Conservation (phyloP, 2,888 invertebrate genomes). For the Apoderus coryli region DNA sequence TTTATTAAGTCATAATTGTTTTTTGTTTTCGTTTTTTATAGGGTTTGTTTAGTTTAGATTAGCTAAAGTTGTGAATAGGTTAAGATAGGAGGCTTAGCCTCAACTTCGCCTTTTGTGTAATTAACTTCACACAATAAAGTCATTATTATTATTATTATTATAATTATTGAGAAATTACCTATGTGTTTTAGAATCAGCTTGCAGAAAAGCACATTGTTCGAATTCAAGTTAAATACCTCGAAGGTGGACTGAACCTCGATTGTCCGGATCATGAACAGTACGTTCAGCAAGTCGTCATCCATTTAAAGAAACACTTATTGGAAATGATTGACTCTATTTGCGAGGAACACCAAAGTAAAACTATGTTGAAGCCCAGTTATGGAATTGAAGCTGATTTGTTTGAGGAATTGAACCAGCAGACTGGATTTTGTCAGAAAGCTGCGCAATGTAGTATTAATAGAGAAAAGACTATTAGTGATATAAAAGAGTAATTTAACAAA, state of each 20-base stretch:
- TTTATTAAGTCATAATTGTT: too few relatives aligned
- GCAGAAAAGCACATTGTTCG: conserved; percentile 58
- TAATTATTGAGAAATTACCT: background rate
- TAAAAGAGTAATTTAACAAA: conserved; percentile 43
- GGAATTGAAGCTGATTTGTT: conserved; percentile 48
- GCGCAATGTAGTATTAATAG: conserved; percentile 55
- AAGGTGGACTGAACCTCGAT: conserved; percentile 36
- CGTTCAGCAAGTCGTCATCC: conserved; percentile 45
- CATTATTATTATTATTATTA: too few relatives aligned
- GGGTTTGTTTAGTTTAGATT: too few relatives aligned
- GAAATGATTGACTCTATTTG: conserved; percentile 53
- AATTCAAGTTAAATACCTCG: conserved; percentile 38
- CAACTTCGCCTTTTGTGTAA: too few relatives aligned
- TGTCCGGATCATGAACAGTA: conserved; percentile 47
- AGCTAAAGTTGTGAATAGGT: too few relatives aligned
- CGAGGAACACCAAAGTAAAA: conserved; percentile 48
- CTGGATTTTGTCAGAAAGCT: conserved; percentile 54
- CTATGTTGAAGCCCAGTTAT: conserved; percentile 41
- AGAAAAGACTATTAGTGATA: conserved; percentile 50
- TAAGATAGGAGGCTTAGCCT: too few relatives aligned
- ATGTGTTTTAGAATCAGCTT: conserved; percentile 43
- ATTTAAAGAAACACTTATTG: conserved; percentile 51
- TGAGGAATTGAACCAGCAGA: conserved; percentile 58
- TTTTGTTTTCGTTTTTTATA: too few relatives aligned
- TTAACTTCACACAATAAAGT: too few relatives aligned